These are phyloP conservation scores for Choloepus didactylus DNA, from an alignment of 2,797 vertebrate genomes.

Conservation along the genomic window DNA sequence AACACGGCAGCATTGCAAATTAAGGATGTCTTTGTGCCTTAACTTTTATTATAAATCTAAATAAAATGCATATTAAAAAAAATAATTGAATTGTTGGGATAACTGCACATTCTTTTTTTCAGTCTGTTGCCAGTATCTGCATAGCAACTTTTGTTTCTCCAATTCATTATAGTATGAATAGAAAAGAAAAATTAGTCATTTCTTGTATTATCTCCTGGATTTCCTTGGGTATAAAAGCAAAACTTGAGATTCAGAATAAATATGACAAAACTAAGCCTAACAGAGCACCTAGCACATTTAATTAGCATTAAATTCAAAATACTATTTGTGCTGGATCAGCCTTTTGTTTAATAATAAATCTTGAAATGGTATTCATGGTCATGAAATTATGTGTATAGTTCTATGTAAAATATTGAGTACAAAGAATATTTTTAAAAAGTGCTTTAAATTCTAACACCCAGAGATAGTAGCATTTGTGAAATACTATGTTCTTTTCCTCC, in stretches of 20 bases:
- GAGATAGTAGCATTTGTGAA: not conserved
- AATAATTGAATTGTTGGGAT: not conserved
- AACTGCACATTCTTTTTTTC: not conserved
- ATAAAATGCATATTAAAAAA: not conserved
- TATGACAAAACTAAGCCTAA: not conserved
- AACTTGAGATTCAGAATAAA: not conserved
- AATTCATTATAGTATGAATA: not conserved
- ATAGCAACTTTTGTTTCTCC: not conserved
- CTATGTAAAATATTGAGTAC: not conserved
- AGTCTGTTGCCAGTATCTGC: not conserved
- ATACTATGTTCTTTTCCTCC: not conserved
- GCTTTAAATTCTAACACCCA: not conserved
- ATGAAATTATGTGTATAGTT: not conserved
- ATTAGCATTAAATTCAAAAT: not conserved
- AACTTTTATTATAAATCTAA: constrained; percentile 19
- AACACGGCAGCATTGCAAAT: not conserved
- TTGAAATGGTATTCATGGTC: not conserved
- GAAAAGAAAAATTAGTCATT: not conserved
- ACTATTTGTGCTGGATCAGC: not conserved
- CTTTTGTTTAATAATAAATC: not conserved
- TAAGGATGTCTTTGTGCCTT: not conserved
- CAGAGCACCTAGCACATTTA: not conserved
- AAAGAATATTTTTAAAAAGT: not conserved
- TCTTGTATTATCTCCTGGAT: not conserved
- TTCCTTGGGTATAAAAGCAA: not conserved